These are phyloP conservation scores for Novumbra hubbsi DNA, from an alignment of 2,797 vertebrate species.

Conservation along the genomic window DNA sequence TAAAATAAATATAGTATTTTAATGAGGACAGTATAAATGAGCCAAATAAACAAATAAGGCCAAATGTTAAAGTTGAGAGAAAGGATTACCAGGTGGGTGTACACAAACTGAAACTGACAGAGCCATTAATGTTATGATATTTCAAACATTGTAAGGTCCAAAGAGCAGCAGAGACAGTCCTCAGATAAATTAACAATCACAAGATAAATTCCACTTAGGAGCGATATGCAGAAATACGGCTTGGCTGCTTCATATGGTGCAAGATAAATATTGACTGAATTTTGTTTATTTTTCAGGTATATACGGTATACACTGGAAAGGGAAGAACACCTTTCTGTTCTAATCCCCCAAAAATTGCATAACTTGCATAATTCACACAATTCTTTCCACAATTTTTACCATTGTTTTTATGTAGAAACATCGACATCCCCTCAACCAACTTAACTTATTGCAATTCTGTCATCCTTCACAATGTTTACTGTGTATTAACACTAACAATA, in stretches of 20 bases:
- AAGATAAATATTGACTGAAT: constrained; percentile 41
- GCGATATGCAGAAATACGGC: constrained; percentile 67
- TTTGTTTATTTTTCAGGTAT: constrained; percentile 12
- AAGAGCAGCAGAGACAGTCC: constrained; percentile 44
- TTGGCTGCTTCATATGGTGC: constrained; percentile 31
- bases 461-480: no score
- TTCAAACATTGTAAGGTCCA: constrained; percentile 31
- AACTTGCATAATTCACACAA: no score
- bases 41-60: no score
- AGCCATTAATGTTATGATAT: constrained; percentile 30
- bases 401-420: no score
- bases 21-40: no score
- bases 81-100: constrained; percentile 34
- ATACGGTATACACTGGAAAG: not conserved
- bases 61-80: not conserved
- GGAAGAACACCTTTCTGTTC: no score
- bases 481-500: no score
- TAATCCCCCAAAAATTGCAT: no score
- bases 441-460: no score
- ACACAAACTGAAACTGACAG: constrained; percentile 6
- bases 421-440: no score
- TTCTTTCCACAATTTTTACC: no score
- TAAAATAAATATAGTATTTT: no score
- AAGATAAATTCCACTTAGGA: constrained; percentile 66
- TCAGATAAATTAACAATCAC: constrained; percentile 56